These are phyloP conservation scores for Drosophila novamexicana DNA, from an alignment of 1,140 invertebrate genomes.

Conservation along the genomic window DNA sequence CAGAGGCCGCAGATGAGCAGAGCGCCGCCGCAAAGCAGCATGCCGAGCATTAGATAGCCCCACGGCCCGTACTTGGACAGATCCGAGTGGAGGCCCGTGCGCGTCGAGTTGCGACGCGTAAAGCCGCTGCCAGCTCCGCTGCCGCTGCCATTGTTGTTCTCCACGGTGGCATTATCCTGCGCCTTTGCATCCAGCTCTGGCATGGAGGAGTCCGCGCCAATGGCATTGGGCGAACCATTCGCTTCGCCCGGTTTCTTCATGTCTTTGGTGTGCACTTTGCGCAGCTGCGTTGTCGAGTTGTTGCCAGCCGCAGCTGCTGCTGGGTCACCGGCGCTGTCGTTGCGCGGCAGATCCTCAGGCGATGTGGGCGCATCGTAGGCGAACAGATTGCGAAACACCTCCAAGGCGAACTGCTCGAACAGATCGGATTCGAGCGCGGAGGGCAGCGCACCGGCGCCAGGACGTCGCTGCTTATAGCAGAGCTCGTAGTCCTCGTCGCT, in stretches of 20 bases:
- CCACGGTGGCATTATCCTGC: conserved; percentile 60
- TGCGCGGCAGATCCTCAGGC: conserved; percentile 55
- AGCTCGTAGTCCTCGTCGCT: conserved; percentile 85
- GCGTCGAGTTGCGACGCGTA: conserved; percentile 73
- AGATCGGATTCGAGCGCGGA: conserved; percentile 69
- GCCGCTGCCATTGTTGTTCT: conserved; percentile 24
- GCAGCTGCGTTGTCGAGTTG: conserved; percentile 60
- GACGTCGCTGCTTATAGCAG: conserved; percentile 79
- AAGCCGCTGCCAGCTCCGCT: conserved; percentile 57
- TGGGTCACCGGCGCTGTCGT: conserved; percentile 35
- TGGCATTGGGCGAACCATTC: conserved; percentile 61
- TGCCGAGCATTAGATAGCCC: conserved; percentile 88
- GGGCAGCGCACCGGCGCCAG: conserved; percentile 65
- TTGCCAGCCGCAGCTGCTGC: conserved; percentile 22
- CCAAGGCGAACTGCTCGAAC: conserved; percentile 79
- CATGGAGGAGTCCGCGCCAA: conserved; percentile 25
- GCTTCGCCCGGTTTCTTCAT: conserved; percentile 59
- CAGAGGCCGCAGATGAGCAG: conserved; percentile 88
- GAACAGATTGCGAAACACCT: conserved; percentile 78
- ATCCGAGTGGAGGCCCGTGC: conserved; percentile 80
- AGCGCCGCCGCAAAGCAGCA: conserved; percentile 87
- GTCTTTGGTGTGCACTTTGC: conserved; percentile 76
- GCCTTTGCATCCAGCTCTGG: conserved; percentile 25
- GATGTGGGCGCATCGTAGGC: conserved; percentile 67
- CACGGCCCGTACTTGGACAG: conserved; percentile 88